Percentiles rank a stretch among this genome's conserved stretches.
Evolutionary conservation across 2,113 vertebrate genomes (phyloP).

Genomic region (Acanthisitta chloris): DNA sequence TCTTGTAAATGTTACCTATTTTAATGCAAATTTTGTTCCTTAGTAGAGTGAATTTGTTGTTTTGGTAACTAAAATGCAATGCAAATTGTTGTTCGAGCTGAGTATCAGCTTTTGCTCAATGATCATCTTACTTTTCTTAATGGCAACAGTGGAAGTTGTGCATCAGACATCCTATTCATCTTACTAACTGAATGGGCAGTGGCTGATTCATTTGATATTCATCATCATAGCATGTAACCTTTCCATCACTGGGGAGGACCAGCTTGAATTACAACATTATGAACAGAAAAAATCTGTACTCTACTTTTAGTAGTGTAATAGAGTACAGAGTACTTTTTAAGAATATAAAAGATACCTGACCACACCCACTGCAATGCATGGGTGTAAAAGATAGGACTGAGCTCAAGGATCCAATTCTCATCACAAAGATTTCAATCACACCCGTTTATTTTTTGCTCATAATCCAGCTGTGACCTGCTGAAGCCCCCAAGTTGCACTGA

Average conservation of each 20-base stretch:
- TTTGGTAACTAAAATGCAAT: not conserved
- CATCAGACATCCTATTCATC: not conserved
- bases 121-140: not conserved
- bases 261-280: not conserved
- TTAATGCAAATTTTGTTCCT: not conserved
- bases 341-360: not conserved
- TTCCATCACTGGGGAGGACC: not conserved
- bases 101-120: not conserved
- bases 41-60: not conserved
- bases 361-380: not conserved
- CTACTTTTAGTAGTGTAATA: not conserved
- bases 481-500: not conserved
- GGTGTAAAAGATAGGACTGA: not conserved
- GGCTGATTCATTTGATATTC: not conserved
- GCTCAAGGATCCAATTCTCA: not conserved
- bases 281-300: not conserved
- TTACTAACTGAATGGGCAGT: not conserved
- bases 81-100: not conserved
- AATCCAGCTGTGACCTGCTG: not conserved
- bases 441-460: fast-evolving
- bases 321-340: not conserved
- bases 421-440: not conserved
- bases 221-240: not conserved
- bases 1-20: not conserved
- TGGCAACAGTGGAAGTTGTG: not conserved